Percentiles rank a stretch among this genome's conserved stretches.
These are phyloP conservation scores for Alectura lathami DNA, from an alignment of 2,113 vertebrate genomes.

Conservation along the genomic window DNA sequence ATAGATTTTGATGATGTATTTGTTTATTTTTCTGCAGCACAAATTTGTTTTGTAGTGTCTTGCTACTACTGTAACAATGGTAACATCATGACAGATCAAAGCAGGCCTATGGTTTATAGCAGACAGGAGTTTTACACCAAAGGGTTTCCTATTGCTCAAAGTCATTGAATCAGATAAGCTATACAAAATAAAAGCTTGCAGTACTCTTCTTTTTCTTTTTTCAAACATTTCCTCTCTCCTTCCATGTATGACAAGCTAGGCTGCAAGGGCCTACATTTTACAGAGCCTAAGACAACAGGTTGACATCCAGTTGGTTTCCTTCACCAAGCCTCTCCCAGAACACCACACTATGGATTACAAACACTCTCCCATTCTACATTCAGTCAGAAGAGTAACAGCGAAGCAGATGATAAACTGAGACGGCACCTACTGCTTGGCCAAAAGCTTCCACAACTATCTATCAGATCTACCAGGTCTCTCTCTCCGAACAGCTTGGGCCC, in stretches of 20 bases:
- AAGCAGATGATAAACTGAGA: not conserved
- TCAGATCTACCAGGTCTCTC: not conserved
- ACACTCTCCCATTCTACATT: not conserved
- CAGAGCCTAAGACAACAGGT: not conserved
- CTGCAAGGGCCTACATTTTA: not conserved
- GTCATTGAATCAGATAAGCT: not conserved
- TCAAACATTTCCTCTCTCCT: not conserved
- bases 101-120: not conserved
- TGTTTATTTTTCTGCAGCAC: not conserved
- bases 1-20: not conserved
- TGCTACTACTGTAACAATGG: not conserved
- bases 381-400: not conserved
- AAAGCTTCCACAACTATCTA: not conserved
- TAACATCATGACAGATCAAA: not conserved
- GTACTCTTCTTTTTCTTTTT: not conserved
- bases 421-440: not conserved
- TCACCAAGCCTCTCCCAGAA: not conserved
- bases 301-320: not conserved
- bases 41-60: not conserved
- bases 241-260: not conserved
- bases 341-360: not conserved
- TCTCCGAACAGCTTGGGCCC: not conserved
- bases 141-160: not conserved
- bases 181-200: not conserved
- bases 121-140: not conserved